Percentiles rank a stretch among this genome's conserved stretches.
Evolutionary conservation across 2,888 invertebrate species (phyloP).

Genomic region (Elgonia sp.): DNA sequence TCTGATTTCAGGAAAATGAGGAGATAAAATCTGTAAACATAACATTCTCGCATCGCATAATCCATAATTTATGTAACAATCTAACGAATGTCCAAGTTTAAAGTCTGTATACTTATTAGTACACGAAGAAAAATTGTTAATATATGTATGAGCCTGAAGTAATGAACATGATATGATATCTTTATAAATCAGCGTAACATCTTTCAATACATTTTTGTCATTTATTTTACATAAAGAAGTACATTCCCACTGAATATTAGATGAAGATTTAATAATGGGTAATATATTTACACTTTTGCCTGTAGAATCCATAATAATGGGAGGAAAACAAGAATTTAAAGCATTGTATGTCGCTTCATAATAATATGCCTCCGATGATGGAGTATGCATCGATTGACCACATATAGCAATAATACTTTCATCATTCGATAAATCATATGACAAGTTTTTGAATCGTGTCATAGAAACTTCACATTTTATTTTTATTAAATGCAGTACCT

Average conservation of each 20-base stretch:
- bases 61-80: slow-evolving; percentile 17
- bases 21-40: slow-evolving; percentile 2
- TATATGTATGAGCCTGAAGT: slow-evolving; percentile 13
- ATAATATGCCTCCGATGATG: slow-evolving; percentile 34
- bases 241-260: slow-evolving; percentile 30
- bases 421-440: slow-evolving; percentile 7
- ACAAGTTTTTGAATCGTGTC: slow-evolving; percentile 9
- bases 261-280: neutral
- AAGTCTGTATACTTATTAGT: neutral
- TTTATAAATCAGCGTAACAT: slow-evolving; percentile 21
- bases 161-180: slow-evolving; percentile 5
- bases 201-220: slow-evolving; percentile 15
- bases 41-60: slow-evolving; percentile 2
- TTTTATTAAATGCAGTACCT: slow-evolving; percentile 24
- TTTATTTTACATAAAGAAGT: slow-evolving; percentile 30
- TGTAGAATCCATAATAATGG: slow-evolving; percentile 33
- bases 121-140: neutral
- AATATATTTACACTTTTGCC: slow-evolving; percentile 24
- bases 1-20: slow-evolving; percentile 20
- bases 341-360: slow-evolving; percentile 39
- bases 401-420: slow-evolving; percentile 32
- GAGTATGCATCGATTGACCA: slow-evolving; percentile 40
- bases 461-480: slow-evolving; percentile 34
- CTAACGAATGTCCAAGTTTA: neutral
- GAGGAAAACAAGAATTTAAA: neutral